Evolutionary conservation across 2,113 vertebrate species (phyloP), one percentile per base, ranked within the genome.

Genomic region (Rhabdornis inornatus): DNA sequence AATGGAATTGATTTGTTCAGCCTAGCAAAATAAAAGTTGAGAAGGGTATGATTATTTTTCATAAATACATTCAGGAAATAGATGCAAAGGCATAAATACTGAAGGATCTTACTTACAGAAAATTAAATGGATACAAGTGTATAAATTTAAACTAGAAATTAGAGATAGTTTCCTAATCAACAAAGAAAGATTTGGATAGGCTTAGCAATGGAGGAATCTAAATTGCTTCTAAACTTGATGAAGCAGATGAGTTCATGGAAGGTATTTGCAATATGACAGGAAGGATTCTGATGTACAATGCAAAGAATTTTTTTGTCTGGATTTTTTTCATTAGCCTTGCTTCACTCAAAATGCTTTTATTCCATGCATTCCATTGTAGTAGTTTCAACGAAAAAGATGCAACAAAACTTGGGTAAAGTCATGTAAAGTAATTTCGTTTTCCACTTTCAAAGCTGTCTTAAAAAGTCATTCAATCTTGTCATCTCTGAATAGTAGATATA

Each of bases 11-110:
- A 12, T 96, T 93, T 90, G 63, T 72, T 90, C 79, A 88, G 59
- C 50, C 49, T 72, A 72, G 63, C 19, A 87, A 90, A 90, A 94
- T 92, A 94, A 35, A 93, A 90, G 45, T 72, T 85, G 74, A 90
- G 82, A 72, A 50, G 50, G 19, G 11, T 57, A 83, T 65, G 85
- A 94, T 83, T 96, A 90, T 83, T 96, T 95, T 85, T 83, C 57
- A 80, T 85, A 90, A 94, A 85, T 94, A 50, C 31, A 39, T 80
- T 55, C 50, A 77, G 50, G 55, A 95, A 93, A 90, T 76, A 94
- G 84, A 72, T 56, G 31, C 20, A 83, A 72, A 79, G 11, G 15
- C 53, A 91, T 82, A 90, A 92, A 83, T 83, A 85, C 24, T 64
- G 53, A 91, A n/a, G 28, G 35, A 83, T 6, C 61, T 18, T 76